A percentile compares a stretch with the other conserved stretches of the same genome.
phyloP scores from a whole-genome alignment of 2,113 vertebrate species.

The Monarcha castaneiventris region DNA sequence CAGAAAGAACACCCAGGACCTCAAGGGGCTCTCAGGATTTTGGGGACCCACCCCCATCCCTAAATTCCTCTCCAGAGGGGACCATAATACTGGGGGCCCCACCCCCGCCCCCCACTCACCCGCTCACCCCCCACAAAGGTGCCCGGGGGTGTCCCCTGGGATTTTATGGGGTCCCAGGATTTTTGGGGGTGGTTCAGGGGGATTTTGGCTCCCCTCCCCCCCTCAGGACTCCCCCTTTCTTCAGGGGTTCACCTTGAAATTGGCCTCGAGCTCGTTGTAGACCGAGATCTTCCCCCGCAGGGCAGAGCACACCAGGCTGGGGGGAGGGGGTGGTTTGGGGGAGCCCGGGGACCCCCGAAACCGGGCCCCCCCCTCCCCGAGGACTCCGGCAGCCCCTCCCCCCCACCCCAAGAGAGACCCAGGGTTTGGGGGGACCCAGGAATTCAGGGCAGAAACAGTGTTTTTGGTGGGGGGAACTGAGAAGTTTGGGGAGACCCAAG shows the following conservation, averaged over 20 bases:
- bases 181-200: too few relatives aligned
- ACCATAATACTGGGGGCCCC: fast-evolving
- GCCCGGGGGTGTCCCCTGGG: fast-evolving
- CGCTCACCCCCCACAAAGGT: neutral
- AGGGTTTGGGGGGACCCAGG: too few relatives aligned
- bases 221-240: neutral
- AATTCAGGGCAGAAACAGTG: neutral
- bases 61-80: neutral
- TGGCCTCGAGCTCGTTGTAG: neutral
- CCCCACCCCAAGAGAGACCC: too few relatives aligned
- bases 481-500: too few relatives aligned
- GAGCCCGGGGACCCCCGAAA: fast-evolving
- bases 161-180: neutral
- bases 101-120: too few relatives aligned
- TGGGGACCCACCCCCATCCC: neutral
- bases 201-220: neutral
- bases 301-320: neutral
- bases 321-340: neutral
- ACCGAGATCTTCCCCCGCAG: neutral
- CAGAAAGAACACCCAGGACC: neutral
- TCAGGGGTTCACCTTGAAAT: neutral
- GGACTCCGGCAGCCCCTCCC: too few relatives aligned
- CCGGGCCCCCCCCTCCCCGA: fast-evolving
- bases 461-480: neutral
- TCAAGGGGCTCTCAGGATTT: too few relatives aligned